Conservation (phyloP, 2,797 vertebrate species). For the Choloepus didactylus region DNA sequence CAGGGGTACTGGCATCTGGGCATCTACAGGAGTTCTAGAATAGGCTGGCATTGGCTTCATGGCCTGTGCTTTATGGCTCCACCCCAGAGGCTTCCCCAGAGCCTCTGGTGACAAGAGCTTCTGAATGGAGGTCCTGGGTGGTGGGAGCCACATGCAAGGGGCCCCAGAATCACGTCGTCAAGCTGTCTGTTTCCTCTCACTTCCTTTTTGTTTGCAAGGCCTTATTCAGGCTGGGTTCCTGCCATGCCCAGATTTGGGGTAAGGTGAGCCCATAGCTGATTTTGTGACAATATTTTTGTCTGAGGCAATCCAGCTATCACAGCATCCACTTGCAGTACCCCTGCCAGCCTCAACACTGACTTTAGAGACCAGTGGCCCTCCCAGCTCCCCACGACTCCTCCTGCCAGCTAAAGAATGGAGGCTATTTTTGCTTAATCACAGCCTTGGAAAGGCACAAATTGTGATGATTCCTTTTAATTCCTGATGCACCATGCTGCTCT, state of each 20-base stretch:
- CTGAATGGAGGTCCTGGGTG: not conserved
- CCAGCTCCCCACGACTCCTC: constrained; percentile 12
- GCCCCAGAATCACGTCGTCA: not conserved
- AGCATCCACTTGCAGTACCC: not conserved
- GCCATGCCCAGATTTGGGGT: not conserved
- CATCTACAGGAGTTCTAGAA: not conserved
- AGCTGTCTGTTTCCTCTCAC: not conserved
- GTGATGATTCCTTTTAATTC: constrained; percentile 70
- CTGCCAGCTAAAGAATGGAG: constrained; percentile 41
- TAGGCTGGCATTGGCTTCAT: not conserved
- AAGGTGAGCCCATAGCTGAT: not conserved
- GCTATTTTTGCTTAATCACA: constrained; percentile 79
- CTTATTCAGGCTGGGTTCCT: constrained; percentile 3
- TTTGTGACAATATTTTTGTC: not conserved
- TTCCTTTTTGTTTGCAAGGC: not conserved
- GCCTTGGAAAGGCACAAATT: constrained; percentile 68
- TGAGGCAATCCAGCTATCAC: not conserved
- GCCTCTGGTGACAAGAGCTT: not conserved
- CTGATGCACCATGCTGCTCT: constrained; percentile 20
- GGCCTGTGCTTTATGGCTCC: not conserved
- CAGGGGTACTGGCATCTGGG: not conserved
- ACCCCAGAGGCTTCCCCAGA: not conserved
- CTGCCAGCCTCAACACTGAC: not conserved
- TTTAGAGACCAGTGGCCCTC: not conserved
- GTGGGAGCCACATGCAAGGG: not conserved